These are phyloP conservation scores for Amazona finschi DNA, from an alignment of 2,797 vertebrate species.

Conservation along the genomic window DNA sequence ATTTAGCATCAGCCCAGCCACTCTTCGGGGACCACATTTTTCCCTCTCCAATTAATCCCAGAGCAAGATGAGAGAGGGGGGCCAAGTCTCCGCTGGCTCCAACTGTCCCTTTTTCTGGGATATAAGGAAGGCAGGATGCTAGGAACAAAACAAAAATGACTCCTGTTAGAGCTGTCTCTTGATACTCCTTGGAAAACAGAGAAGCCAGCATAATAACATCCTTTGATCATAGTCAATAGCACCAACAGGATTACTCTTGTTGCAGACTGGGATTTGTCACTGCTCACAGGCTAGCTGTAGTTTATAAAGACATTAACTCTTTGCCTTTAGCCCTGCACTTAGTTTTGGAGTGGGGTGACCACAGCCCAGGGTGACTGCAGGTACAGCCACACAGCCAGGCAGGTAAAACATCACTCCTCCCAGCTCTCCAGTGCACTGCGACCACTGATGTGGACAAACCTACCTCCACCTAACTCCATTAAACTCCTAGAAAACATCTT, in stretches of 20 bases:
- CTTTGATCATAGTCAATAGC: not conserved
- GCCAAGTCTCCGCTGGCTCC: conserved; percentile 97
- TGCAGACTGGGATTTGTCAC: not conserved
- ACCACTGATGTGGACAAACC: not conserved
- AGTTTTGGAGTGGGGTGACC: not conserved
- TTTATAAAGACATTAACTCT: not conserved
- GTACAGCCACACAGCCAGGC: not conserved
- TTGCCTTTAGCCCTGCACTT: not conserved
- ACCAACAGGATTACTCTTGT: not conserved
- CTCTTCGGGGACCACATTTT: conserved; percentile 99
- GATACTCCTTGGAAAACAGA: not conserved
- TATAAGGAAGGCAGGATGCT: conserved; percentile 95
- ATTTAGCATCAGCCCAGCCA: conserved; percentile 99
- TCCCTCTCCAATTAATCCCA: conserved; percentile 96
- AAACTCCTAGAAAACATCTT: not conserved
- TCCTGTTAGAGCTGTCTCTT: not conserved
- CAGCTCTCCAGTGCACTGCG: not conserved
- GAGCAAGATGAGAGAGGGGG: conserved; percentile 94
- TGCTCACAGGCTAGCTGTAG: not conserved
- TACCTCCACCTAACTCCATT: not conserved
- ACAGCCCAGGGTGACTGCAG: not conserved
- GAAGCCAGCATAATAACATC: not conserved
- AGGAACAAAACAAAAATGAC: not conserved
- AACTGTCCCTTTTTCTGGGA: conserved; percentile 97
- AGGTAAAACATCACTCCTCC: not conserved